Percentiles rank a stretch among this genome's conserved stretches.
Evolutionary conservation across 2,113 vertebrate species (phyloP).

Genomic region (Numenius arquata): DNA sequence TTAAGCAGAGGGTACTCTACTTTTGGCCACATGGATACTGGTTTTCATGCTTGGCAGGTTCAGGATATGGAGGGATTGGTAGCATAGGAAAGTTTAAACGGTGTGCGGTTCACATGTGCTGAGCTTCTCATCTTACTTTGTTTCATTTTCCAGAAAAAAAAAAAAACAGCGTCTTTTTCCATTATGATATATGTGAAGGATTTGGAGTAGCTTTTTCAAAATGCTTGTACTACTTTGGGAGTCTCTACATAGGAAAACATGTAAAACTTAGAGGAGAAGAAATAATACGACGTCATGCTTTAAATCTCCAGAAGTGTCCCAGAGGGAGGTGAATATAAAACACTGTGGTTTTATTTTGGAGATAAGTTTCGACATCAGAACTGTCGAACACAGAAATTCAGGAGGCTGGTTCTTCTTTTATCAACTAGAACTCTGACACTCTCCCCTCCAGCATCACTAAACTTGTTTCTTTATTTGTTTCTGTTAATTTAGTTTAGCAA

Average conservation of each 20-base stretch:
- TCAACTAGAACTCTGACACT: background rate
- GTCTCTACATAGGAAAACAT: background rate
- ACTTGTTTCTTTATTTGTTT: background rate
- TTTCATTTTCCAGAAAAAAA: background rate
- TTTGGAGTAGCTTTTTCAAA: background rate
- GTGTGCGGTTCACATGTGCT: accelerated
- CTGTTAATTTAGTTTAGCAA: background rate
- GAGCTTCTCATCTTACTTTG: background rate
- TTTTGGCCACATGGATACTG: background rate
- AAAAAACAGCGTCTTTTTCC: background rate
- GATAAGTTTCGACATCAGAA: background rate
- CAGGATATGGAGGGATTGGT: background rate
- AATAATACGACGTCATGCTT: background rate
- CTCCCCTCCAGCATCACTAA: background rate
- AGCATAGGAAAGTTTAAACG: background rate
- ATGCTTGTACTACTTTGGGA: background rate
- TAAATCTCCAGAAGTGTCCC: background rate
- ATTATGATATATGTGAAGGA: background rate
- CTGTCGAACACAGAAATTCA: background rate
- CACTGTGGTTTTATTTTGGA: background rate
- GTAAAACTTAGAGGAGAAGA: background rate
- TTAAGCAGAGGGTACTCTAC: background rate
- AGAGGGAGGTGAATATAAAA: background rate
- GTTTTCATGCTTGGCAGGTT: background rate
- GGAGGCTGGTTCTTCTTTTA: background rate